These are phyloP conservation scores for Steatocranus sp. DNA, from an alignment of 2,797 vertebrate genomes.

Conservation along the genomic window DNA sequence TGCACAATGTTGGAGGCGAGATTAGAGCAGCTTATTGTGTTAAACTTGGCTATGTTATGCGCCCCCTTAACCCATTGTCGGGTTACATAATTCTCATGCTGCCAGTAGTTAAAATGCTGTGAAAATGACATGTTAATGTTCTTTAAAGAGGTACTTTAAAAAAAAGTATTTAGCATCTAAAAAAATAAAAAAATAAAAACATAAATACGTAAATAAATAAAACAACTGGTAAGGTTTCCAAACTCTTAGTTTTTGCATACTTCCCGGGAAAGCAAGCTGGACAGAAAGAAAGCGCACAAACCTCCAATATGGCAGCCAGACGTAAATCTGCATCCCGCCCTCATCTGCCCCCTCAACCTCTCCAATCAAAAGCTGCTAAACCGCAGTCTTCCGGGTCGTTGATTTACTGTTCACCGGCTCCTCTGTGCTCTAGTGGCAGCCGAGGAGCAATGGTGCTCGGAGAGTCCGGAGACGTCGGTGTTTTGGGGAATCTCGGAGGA, in stretches of 20 bases:
- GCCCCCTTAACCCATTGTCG: neutral
- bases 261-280: neutral
- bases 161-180: neutral
- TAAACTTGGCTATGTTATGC: neutral
- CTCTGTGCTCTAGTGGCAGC: constrained; percentile 33
- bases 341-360: constrained; percentile 46
- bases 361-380: constrained; percentile 72
- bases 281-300: constrained; percentile 18
- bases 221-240: neutral
- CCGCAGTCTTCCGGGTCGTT: constrained; percentile 67
- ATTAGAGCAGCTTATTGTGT: neutral
- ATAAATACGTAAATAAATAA: neutral
- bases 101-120: neutral
- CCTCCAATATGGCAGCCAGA: constrained; percentile 45
- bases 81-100: neutral
- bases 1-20: neutral
- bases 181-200: accelerated
- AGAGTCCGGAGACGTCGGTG: constrained; percentile 35
- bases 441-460: constrained; percentile 68
- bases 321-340: constrained; percentile 60
- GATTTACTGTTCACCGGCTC: constrained; percentile 43
- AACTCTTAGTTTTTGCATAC: neutral
- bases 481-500: constrained; percentile 31
- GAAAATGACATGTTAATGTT: neutral
- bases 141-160: neutral